A percentile compares a stretch with the other conserved stretches of the same genome.
These are phyloP conservation scores for Phenganax subtilis DNA, from an alignment of 92 coral and sea anemone genomes.

Conservation along the genomic window DNA sequence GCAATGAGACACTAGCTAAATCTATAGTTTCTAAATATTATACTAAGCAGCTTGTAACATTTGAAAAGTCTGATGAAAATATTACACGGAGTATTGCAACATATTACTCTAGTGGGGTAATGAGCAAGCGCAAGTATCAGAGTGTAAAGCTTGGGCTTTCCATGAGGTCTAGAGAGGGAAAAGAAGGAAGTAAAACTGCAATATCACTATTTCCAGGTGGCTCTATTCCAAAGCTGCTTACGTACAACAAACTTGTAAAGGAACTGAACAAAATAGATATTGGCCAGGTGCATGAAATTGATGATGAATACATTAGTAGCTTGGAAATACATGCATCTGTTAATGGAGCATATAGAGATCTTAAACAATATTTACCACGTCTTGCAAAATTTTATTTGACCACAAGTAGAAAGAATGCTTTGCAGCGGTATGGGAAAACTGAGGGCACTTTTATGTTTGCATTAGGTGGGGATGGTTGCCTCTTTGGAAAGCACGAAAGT, in stretches of 20 bases:
- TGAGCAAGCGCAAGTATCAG: conserved; percentile 52
- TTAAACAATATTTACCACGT: conserved; percentile 54
- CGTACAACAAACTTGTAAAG: conserved; percentile 47
- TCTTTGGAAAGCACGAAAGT: conserved; percentile 58
- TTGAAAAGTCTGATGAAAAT: conserved; percentile 57
- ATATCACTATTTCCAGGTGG: conserved; percentile 43
- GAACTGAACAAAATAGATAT: conserved; percentile 47
- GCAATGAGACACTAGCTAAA: conserved; percentile 45
- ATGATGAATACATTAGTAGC: conserved; percentile 43
- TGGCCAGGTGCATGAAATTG: conserved; percentile 47
- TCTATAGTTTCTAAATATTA: conserved; percentile 51
- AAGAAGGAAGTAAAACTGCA: conserved; percentile 33
- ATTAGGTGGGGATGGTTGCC: conserved; percentile 60
- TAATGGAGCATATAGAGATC: conserved; percentile 45
- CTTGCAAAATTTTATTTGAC: conserved; percentile 52
- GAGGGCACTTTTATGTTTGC: conserved; percentile 62
- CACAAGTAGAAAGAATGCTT: conserved; percentile 40
- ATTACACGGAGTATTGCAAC: conserved; percentile 50
- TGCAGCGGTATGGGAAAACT: conserved; percentile 57
- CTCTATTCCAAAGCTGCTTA: conserved; percentile 51
- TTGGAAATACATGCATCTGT: conserved; percentile 41
- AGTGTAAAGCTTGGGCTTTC: conserved; percentile 42
- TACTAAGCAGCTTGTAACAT: conserved; percentile 39
- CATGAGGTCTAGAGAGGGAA: conserved; percentile 40
- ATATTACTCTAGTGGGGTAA: conserved; percentile 47